Evolutionary conservation across 2,888 invertebrate genomes (phyloP).

Genomic region (Conchocele bisecta): DNA sequence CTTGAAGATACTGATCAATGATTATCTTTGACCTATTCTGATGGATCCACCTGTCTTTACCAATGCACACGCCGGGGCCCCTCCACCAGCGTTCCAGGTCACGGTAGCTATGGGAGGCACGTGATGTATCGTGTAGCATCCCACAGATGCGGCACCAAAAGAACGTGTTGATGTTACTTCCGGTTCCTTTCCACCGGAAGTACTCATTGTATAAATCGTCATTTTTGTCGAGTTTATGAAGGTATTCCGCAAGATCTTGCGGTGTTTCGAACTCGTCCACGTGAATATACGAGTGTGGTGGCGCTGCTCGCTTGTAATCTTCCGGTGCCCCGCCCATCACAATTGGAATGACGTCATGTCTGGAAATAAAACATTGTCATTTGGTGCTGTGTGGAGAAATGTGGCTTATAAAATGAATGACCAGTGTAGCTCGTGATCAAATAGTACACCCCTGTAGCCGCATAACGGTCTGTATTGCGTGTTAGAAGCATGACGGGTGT

Average conservation of each 20-base stretch:
- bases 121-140: conserved; percentile 73
- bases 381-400: background rate
- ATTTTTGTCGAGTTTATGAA: conserved; percentile 92
- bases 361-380: conserved; percentile 72
- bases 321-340: conserved; percentile 97
- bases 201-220: conserved; percentile 96
- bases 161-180: conserved; percentile 97
- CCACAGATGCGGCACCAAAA: conserved; percentile 96
- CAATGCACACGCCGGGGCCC: conserved; percentile 74
- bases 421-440: no score
- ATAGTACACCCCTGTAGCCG: no score
- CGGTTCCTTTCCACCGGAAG: conserved; percentile 96
- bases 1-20: conserved; percentile 52
- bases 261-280: conserved; percentile 97
- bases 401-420: no score
- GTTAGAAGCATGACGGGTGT: no score
- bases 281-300: conserved; percentile 97
- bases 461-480: no score
- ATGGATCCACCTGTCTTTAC: conserved; percentile 68
- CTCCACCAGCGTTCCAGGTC: conserved; percentile 98
- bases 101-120: conserved; percentile 84
- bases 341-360: conserved; percentile 93
- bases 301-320: conserved; percentile 94
- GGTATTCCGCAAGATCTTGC: conserved; percentile 92
- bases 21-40: conserved; percentile 48